Conservation (phyloP, 2,888 invertebrate species). For the Mythimna pallens region DNA sequence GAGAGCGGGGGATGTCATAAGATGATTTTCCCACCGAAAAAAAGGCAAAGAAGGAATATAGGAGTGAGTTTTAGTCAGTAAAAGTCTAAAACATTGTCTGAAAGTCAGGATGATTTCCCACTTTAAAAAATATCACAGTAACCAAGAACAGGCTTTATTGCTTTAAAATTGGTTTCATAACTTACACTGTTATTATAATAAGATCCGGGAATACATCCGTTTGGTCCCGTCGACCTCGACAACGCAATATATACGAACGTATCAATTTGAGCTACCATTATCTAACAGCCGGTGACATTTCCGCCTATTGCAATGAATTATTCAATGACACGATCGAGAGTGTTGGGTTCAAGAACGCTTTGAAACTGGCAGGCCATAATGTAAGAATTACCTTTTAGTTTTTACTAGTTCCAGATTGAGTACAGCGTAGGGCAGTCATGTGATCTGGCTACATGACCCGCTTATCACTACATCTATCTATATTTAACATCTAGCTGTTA, state of each 20-base stretch:
- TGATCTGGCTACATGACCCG: too few species aligned
- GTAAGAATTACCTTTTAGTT: background rate
- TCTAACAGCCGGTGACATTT: conserved; percentile 53
- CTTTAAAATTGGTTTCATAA: background rate
- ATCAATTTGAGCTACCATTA: conserved; percentile 32
- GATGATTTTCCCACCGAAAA: too few species aligned
- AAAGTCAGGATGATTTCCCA: too few species aligned
- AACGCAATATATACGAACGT: conserved; percentile 5
- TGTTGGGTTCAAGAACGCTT: conserved; percentile 20
- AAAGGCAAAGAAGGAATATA: too few species aligned
- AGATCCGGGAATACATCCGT: conserved; percentile 59
- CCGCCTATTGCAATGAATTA: conserved; percentile 52
- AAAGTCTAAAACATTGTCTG: too few species aligned
- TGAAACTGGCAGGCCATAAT: background rate
- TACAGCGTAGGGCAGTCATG: too few species aligned
- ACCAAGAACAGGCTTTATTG: background rate
- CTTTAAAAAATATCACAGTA: too few species aligned
- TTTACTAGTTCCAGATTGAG: too few species aligned
- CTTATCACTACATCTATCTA: too few species aligned
- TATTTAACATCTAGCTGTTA: too few species aligned
- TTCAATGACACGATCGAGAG: conserved; percentile 46
- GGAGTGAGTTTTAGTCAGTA: too few species aligned
- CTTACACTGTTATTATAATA: background rate
- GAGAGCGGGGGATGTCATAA: too few species aligned
- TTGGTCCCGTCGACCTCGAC: conserved; percentile 47